Percentiles rank a stretch among this genome's conserved stretches.
Evolutionary conservation across 2,888 invertebrate species (phyloP).

Genomic region (Calameuta idolon): DNA sequence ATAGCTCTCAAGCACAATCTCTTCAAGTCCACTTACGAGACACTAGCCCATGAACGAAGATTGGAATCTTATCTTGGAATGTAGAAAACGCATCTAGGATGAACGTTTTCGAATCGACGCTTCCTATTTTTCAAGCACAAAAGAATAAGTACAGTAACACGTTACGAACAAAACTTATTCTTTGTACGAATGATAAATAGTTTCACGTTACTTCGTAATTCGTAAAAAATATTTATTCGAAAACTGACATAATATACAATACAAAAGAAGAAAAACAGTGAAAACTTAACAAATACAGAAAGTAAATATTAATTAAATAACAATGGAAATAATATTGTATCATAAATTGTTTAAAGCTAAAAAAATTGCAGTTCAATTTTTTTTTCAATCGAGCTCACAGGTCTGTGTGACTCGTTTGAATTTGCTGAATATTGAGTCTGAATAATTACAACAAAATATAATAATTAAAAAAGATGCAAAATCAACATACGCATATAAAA

Average conservation of each 20-base stretch:
- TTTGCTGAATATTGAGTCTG: background rate
- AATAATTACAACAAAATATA: background rate
- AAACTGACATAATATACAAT: conserved; percentile 13
- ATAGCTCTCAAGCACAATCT: conserved; percentile 41
- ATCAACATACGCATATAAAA: background rate
- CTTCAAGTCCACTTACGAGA: conserved; percentile 28
- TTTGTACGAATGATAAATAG: background rate
- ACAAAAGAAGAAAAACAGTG: conserved; percentile 12
- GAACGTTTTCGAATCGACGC: conserved; percentile 3
- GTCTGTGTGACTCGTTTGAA: background rate
- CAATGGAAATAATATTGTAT: conserved; percentile 6
- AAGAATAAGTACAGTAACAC: too few relatives aligned
- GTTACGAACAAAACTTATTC: background rate
- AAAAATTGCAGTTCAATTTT: background rate
- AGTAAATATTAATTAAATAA: conserved; percentile 10
- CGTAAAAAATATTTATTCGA: conserved; percentile 23
- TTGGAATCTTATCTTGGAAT: conserved; percentile 42
- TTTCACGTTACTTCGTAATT: conserved; percentile 14
- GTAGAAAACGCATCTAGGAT: conserved; percentile 42
- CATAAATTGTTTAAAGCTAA: conserved; percentile 3
- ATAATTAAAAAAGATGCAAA: background rate
- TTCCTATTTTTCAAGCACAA: background rate
- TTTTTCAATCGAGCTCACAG: background rate
- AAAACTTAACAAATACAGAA: conserved; percentile 17
- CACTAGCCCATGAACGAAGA: conserved; percentile 36